phyloP scores from a whole-genome alignment of 2,888 invertebrate species.

The Saturnia japonica region DNA sequence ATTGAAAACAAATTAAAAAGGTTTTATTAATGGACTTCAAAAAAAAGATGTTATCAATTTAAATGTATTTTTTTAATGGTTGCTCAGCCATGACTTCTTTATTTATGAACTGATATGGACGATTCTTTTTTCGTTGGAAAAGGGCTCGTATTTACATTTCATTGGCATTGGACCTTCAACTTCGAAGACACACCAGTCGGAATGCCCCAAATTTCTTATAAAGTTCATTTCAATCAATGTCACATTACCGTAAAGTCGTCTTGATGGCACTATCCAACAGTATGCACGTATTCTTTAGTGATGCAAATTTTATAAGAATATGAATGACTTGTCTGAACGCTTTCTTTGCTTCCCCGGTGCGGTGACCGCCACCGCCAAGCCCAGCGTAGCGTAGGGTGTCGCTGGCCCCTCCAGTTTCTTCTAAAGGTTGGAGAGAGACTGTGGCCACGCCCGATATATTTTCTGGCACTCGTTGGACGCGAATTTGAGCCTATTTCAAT shows the following conservation, averaged over 20 bases:
- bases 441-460: slow-evolving; percentile 73
- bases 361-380: slow-evolving; percentile 70
- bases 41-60: too few species aligned
- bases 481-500: slow-evolving; percentile 62
- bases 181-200: too few species aligned
- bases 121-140: too few species aligned
- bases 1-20: too few species aligned
- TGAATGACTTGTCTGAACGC: slow-evolving; percentile 66
- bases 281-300: slow-evolving; percentile 68
- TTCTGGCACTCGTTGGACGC: slow-evolving; percentile 64
- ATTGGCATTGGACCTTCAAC: too few species aligned
- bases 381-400: slow-evolving; percentile 67
- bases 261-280: slow-evolving; percentile 64
- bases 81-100: too few species aligned
- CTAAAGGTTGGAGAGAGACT: slow-evolving; percentile 60
- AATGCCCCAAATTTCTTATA: too few species aligned
- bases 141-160: too few species aligned
- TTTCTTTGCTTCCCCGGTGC: slow-evolving; percentile 68
- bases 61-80: too few species aligned
- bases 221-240: not conserved
- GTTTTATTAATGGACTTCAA: too few species aligned
- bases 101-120: too few species aligned
- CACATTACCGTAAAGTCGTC: slow-evolving; percentile 61
- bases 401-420: slow-evolving; percentile 56
- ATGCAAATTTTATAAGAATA: slow-evolving; percentile 76